These are phyloP conservation scores for Gymnoscopelus braueri DNA, from an alignment of 2,797 vertebrate species.

Conservation along the genomic window DNA sequence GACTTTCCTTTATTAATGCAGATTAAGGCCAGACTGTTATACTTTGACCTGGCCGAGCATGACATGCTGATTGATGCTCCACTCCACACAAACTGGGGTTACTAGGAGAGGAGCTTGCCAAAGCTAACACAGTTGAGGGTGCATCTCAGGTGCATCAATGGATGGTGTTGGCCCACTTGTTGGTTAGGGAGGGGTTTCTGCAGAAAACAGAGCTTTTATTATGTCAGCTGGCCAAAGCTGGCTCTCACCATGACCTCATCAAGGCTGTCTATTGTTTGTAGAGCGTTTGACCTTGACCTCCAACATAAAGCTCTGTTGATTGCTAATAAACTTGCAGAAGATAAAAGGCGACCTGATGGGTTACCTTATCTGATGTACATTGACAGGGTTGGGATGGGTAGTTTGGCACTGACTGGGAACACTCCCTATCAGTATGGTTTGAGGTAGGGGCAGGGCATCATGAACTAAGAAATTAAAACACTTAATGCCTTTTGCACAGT, in stretches of 20 bases:
- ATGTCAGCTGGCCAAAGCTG: slow-evolving; percentile 53
- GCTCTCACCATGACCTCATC: slow-evolving; percentile 29
- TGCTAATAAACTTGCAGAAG: slow-evolving; percentile 34
- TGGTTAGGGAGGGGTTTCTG: slow-evolving; percentile 11
- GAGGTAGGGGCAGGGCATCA: not conserved
- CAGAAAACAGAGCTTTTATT: slow-evolving; percentile 40
- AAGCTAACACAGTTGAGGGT: not conserved
- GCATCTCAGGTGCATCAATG: not conserved
- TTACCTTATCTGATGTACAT: not conserved
- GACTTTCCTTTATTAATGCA: slow-evolving; percentile 20
- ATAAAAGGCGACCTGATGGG: slow-evolving; percentile 19
- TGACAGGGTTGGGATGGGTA: not conserved
- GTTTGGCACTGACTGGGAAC: not conserved
- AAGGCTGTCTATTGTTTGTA: slow-evolving; percentile 18
- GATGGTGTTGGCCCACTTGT: slow-evolving; percentile 14
- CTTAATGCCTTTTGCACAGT: slow-evolving; percentile 12
- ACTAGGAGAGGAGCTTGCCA: not conserved
- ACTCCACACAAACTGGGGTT: slow-evolving; percentile 6
- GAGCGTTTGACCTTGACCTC: slow-evolving; percentile 52
- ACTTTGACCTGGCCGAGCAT: not conserved
- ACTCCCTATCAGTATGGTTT: not conserved
- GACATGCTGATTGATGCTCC: slow-evolving; percentile 4
- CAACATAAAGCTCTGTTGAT: slow-evolving; percentile 34
- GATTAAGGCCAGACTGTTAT: slow-evolving; percentile 20
- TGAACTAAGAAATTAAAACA: slow-evolving; percentile 14